phyloP scores from a whole-genome alignment of 2,113 vertebrate species.

The Triplophysa rosa region DNA sequence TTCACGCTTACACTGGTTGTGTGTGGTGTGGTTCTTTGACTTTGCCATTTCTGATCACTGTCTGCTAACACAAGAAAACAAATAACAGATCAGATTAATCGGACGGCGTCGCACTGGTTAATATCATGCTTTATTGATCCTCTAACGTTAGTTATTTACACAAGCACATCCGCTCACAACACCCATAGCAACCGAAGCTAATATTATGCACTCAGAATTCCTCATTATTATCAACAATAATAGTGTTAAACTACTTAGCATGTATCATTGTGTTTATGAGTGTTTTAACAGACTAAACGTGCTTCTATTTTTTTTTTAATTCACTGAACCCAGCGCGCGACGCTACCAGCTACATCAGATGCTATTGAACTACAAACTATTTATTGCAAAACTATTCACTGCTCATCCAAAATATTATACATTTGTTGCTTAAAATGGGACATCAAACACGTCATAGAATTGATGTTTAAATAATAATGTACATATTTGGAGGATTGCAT shows the following conservation, averaged over 20 bases:
- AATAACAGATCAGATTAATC: neutral
- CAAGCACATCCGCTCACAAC: too few relatives aligned
- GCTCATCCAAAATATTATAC: neutral
- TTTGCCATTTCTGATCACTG: slow-evolving; percentile 84
- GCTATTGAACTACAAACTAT: neutral
- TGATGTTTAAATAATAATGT: accelerated
- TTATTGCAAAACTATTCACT: neutral
- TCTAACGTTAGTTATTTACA: too few relatives aligned
- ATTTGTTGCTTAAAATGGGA: too few relatives aligned
- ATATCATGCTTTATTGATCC: too few relatives aligned
- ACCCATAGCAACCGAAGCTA: too few relatives aligned
- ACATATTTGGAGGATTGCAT: slow-evolving; percentile 57
- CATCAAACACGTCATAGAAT: accelerated
- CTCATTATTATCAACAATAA: too few relatives aligned
- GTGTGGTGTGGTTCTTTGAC: slow-evolving; percentile 98
- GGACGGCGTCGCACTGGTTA: too few relatives aligned
- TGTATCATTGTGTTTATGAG: too few relatives aligned
- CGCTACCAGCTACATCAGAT: neutral
- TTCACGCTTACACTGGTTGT: slow-evolving; percentile 93
- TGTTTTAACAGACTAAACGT: too few relatives aligned
- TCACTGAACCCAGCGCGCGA: neutral
- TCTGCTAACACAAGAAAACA: slow-evolving; percentile 51
- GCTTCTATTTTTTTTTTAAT: too few relatives aligned
- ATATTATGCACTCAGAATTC: too few relatives aligned
- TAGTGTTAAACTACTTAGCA: too few relatives aligned